Evolutionary conservation across 2,113 vertebrate genomes (phyloP), one percentile per base, ranked within the genome.

Genomic region (Uria lomvia): DNA sequence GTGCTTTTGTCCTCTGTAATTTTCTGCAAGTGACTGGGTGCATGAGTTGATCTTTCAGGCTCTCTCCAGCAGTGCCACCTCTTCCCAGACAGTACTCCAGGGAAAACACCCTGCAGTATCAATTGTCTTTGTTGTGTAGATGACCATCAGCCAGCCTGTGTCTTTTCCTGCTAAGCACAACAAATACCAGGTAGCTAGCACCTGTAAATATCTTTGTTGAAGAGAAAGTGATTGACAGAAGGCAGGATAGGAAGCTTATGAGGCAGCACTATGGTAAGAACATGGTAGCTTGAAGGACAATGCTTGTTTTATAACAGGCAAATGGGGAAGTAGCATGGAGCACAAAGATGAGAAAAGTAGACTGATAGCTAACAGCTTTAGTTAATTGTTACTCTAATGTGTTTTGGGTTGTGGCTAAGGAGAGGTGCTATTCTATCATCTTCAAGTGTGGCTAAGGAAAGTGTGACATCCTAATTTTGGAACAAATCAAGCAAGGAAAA

Each of bases 351-450:
- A 70, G n/a, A 67, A 80, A 71, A 77, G 34, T 20, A 80, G 47
- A 45, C 47, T 55, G 63, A 47, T 92, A 86, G 50, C 40, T 62
- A 83, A 55, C 17, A 86, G 65, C 59, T 88, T 93, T 86, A 72
- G 42, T 88, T 96, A 94, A 94, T 95, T 96, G 55, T 84, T 92
- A 47, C 26, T 75, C 29, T 67, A 49, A 71, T 67, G 29, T 16
- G n/a, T 55, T 93, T 86, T 84, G 47, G 9, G 10, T 90, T 79
- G 45, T 30, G 26, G 29, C 8, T 82, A 47, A 73, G 59, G 66
- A 92, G 75, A 88, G 45, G 15, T 78, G 34, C 56, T 95, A 5
- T 67, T 81, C 63, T 80, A 12, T 62, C 63, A 43, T 94, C 79
- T 90, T 86, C 55, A 75, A 9, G n/a, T 56, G 42, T 2, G 7